Evolutionary conservation across 2,888 invertebrate species (phyloP).

Genomic region (Cancer borealis): DNA sequence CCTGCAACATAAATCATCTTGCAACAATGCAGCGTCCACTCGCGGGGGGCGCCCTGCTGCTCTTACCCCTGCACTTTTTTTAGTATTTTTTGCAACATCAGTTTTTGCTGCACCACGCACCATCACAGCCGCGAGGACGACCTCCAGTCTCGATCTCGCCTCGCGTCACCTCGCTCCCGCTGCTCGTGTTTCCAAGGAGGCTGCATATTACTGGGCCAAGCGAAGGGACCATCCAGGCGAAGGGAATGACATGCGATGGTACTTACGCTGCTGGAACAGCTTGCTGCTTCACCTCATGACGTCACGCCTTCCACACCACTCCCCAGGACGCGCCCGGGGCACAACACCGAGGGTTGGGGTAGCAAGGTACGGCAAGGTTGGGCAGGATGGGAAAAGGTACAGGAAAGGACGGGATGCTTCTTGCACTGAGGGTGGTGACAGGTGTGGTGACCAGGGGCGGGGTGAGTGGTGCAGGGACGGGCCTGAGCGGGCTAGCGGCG

Average conservation of each 20-base stretch:
- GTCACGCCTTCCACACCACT: not conserved
- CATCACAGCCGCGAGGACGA: not conserved
- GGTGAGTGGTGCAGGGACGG: conserved; percentile 8
- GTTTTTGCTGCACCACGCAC: conserved; percentile 51
- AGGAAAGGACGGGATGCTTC: conserved; percentile 24
- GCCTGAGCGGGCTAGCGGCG: conserved; percentile 11
- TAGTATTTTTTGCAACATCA: conserved; percentile 1
- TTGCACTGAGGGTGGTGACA: conserved; percentile 17
- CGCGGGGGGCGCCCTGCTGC: conserved; percentile 67
- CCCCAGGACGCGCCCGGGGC: not conserved
- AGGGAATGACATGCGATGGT: conserved; percentile 16
- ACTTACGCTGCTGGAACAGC: conserved; percentile 22
- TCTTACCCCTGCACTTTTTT: conserved; percentile 54
- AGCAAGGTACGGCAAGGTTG: conserved; percentile 31
- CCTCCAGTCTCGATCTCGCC: not conserved
- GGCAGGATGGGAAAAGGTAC: conserved; percentile 9
- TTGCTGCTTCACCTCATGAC: conserved; percentile 36
- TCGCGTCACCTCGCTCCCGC: not conserved
- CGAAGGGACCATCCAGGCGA: conserved; percentile 8
- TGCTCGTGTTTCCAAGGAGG: conserved; percentile 14
- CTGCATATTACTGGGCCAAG: conserved; percentile 41
- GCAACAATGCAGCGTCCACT: conserved; percentile 73
- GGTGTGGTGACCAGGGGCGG: conserved; percentile 12
- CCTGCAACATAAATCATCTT: conserved; percentile 72
- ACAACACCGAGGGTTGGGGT: not conserved